Conservation (phyloP, 2,888 invertebrate genomes). For the Rhodophaea formosa region DNA sequence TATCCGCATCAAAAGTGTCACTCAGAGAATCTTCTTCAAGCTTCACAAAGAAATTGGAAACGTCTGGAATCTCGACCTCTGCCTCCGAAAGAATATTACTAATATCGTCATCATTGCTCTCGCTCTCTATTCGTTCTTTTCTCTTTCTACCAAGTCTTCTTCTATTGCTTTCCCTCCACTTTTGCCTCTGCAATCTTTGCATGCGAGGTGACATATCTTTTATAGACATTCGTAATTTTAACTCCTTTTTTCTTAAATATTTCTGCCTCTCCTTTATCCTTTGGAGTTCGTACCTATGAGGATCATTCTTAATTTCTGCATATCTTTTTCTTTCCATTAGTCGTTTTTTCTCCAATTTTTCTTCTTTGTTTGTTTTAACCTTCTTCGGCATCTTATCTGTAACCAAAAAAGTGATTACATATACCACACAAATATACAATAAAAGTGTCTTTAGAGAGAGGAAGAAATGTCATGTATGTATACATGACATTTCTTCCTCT, state of each 20-base stretch:
- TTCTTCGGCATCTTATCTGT: neutral
- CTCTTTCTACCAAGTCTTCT: neutral
- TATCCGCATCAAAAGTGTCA: neutral
- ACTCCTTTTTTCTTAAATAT: conserved; percentile 1
- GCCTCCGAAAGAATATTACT: neutral
- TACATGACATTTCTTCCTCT: too few species aligned
- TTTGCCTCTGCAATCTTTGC: neutral
- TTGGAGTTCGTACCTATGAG: conserved; percentile 8
- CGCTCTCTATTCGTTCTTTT: neutral
- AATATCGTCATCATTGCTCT: neutral
- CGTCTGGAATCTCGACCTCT: neutral
- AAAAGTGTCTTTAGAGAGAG: too few species aligned
- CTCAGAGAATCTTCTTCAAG: neutral
- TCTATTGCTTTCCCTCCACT: neutral
- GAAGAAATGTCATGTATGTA: too few species aligned
- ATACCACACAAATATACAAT: too few species aligned
- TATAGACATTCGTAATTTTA: neutral
- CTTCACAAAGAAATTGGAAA: neutral
- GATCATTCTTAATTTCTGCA: conserved; percentile 6
- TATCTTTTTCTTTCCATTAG: conserved; percentile 5
- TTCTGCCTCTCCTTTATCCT: conserved; percentile 15
- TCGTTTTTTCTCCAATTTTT: conserved; percentile 3
- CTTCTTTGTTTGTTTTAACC: neutral
- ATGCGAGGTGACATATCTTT: neutral
- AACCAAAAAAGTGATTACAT: neutral